phyloP scores from a whole-genome alignment of 1,140 invertebrate genomes.

The Bombus polaris region DNA sequence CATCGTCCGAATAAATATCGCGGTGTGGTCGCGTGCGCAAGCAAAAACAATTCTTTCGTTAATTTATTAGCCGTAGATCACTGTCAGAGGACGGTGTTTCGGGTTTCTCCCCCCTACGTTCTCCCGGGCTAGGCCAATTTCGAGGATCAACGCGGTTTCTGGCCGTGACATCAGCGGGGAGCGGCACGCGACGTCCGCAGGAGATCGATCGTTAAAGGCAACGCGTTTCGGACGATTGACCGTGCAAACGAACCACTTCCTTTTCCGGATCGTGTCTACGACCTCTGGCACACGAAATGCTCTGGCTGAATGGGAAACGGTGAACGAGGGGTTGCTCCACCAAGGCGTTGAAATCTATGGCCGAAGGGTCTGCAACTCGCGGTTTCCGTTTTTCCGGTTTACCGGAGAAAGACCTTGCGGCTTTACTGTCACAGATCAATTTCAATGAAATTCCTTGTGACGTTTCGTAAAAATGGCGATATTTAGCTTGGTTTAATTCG shows the following conservation, averaged over 20 bases:
- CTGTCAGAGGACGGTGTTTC: constrained; percentile 47
- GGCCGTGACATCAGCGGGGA: constrained; percentile 56
- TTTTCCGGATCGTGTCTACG: constrained; percentile 49
- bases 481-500: background rate
- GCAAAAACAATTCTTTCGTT: constrained; percentile 60
- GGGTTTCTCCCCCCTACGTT: constrained; percentile 29
- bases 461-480: background rate
- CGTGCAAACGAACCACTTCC: constrained; percentile 72
- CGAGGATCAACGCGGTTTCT: constrained; percentile 64
- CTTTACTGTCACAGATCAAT: background rate
- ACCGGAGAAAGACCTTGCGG: background rate
- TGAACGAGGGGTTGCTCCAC: background rate
- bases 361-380: constrained; percentile 14
- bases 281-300: constrained; percentile 30
- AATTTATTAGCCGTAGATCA: constrained; percentile 66
- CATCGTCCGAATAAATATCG: constrained; percentile 43
- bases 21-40: constrained; percentile 21
- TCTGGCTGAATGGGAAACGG: background rate
- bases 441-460: background rate
- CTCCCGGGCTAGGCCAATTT: constrained; percentile 56
- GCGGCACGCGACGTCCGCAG: constrained; percentile 64
- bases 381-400: constrained; percentile 35
- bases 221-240: constrained; percentile 71
- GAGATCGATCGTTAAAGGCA: constrained; percentile 68
- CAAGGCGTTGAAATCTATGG: constrained; percentile 34